Base-by-base conservation (phyloP, 2,797 vertebrate genomes). In the Gastrophryne carolinensis region DNA sequence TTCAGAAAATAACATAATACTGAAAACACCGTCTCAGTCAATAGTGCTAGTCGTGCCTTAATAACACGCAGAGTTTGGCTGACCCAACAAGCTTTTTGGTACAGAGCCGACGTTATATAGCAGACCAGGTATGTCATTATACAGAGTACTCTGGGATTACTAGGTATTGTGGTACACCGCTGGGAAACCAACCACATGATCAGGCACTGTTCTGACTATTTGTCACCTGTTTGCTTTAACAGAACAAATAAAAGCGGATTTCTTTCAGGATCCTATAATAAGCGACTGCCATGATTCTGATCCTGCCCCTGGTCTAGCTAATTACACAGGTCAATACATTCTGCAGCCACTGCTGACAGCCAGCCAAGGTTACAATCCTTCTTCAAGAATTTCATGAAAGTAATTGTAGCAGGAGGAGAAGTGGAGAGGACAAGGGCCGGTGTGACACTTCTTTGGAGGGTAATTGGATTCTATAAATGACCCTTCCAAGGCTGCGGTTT, bases 371-470 rank as follows among this genome's bases (percentile, higher is more conserved):
- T 69, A 54, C 50, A 64, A 26, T 57, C 9, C 35, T 53, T 71
- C 47, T 60, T 62, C 24, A 17, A 32, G 23, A 56, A 56, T 41
- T 54, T 29, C 56, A 35, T 23, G 30, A 19, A 32, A 35, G 57
- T 53, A 54, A 17, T 37, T 69, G 49, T 21, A 69, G 21, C 39
- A 47, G 53, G 29, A 47, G 34, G 44, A 34, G 26, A 29, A 71
- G 56, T 53, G 50, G 44, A 58, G 32, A 52, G 10, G 15, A 50
- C 49, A 21, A 13, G 27, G 56, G 11, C 26, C 35, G 34, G 24
- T 39, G 27, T 56, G 47, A 64, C 70, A 24, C 21, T 56, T 76
- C 70, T 63, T 63, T 63, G 37, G 47, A 76, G 15, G 17, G 60
- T 35, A 63, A 30, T 54, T 13, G 15, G 23, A 53, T 54, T 56